Percentiles rank a stretch among this genome's conserved stretches.
Evolutionary conservation across 2,888 invertebrate genomes (phyloP).

Genomic region (Crematogaster levior): DNA sequence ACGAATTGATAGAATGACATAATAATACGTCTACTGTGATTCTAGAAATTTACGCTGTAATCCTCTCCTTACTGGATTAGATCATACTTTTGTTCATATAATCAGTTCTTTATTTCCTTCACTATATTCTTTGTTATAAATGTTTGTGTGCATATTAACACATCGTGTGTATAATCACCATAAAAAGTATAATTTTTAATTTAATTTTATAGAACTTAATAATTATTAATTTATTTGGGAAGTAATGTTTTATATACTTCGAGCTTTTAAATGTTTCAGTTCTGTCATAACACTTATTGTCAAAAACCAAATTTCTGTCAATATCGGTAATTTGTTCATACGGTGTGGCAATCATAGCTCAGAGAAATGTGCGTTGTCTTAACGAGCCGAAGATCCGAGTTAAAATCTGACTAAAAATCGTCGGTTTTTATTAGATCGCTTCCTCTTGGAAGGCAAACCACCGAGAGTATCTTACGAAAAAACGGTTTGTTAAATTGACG

Average conservation of each 20-base stretch:
- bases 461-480: too few species aligned
- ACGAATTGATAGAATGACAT: conserved; percentile 52
- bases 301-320: neutral
- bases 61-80: conserved; percentile 64
- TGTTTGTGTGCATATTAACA: neutral
- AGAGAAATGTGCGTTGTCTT: too few species aligned
- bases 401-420: too few species aligned
- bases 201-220: neutral
- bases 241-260: neutral
- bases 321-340: neutral
- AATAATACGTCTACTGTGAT: conserved; percentile 67
- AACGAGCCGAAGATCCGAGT: too few species aligned
- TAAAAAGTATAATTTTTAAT: neutral
- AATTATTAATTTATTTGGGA: neutral
- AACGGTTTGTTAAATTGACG: too few species aligned
- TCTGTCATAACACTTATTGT: neutral
- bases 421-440: too few species aligned
- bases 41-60: conserved; percentile 56
- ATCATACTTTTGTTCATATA: conserved; percentile 17
- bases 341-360: neutral
- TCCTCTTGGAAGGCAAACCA: too few species aligned
- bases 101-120: conserved; percentile 8
- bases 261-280: neutral
- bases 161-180: neutral
- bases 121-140: neutral